Base-by-base conservation (phyloP, 2,888 invertebrate genomes). In the Tachina grossa region DNA sequence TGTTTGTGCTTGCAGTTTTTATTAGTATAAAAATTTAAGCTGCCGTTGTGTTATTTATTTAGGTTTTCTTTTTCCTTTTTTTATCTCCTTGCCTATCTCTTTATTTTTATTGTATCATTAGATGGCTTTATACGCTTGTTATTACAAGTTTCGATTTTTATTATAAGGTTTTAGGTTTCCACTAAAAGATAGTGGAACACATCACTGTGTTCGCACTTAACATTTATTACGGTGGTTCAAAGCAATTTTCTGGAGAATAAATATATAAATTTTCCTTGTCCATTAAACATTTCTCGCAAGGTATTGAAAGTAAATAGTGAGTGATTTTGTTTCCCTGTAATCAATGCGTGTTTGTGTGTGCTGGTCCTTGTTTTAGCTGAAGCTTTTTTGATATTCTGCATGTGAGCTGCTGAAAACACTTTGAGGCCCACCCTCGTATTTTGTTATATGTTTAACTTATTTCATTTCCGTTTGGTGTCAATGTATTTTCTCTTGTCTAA, bases 391-490 rank as follows among this genome's bases (percentile, higher is more conserved):
- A 63, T 4, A 19, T 43, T 45, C 6, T 22, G 3, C n/a, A n/a
- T n/a, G n/a, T n/a, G n/a, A n/a, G n/a, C 19, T 31, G 31, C 6
- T 14, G 31, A 31, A 31, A 57, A 31, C 2, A n/a, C 31, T 75
- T 53, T 69, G 55, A 1, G 5, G 11, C 13, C 19, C 3, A 4
- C 47, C 41, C 49, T 61, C 59, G n/a, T 41, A 19, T 1, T 1
- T n/a, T 1, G 9, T n/a, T 4, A 4, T 43, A 9, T 43, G 9
- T 65, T 51, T 65, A 75, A 31, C 39, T 51, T n/a, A 41, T 78
- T 71, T 53, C 14, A 69, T 68, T 74, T 79, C 79, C 75, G 53
- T 63, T 79, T 74, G 65, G 65, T 84, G 79, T 75, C 83, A 84
- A 84, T 79, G 74, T 79, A 49, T 68, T n/a, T 66, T 14, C 57